Evolutionary conservation across 1,140 invertebrate species (phyloP).

Genomic region (Druon quercuslanigerum): DNA sequence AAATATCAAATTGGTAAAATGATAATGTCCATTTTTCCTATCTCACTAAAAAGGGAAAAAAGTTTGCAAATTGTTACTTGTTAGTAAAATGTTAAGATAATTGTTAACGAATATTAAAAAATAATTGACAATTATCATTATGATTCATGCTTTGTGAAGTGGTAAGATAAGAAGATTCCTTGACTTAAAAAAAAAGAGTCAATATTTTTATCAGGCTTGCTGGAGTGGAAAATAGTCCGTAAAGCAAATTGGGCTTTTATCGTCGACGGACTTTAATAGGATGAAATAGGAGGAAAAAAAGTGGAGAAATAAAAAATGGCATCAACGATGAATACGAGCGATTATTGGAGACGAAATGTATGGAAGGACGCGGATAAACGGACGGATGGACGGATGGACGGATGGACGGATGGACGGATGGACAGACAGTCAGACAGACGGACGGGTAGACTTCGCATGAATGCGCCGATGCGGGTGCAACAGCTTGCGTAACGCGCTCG

Average conservation of each 20-base stretch:
- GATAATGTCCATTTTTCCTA: too few relatives aligned
- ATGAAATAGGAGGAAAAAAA: constrained; percentile 37
- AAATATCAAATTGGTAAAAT: too few relatives aligned
- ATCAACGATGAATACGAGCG: constrained; percentile 49
- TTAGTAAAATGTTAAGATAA: too few relatives aligned
- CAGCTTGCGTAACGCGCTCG: constrained; percentile 75
- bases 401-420: constrained; percentile 71
- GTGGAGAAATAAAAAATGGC: constrained; percentile 19
- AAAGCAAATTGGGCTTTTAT: constrained; percentile 29
- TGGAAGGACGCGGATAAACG: constrained; percentile 64
- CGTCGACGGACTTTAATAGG: constrained; percentile 23
- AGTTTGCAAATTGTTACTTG: too few relatives aligned
- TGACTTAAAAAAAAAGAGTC: not conserved
- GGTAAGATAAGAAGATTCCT: too few relatives aligned
- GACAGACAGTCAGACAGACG: constrained; percentile 68
- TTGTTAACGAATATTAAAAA: too few relatives aligned
- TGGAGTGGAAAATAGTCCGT: constrained; percentile 20
- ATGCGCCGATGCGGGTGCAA: constrained; percentile 76
- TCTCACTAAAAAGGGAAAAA: too few relatives aligned
- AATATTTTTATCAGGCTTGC: not conserved
- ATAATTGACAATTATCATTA: too few relatives aligned
- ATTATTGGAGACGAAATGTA: constrained; percentile 69
- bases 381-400: constrained; percentile 64
- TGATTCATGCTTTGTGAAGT: too few relatives aligned
- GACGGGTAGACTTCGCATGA: constrained; percentile 75